These are phyloP conservation scores for Poecilia gillii DNA, from an alignment of 2,797 vertebrate genomes.

Conservation along the genomic window DNA sequence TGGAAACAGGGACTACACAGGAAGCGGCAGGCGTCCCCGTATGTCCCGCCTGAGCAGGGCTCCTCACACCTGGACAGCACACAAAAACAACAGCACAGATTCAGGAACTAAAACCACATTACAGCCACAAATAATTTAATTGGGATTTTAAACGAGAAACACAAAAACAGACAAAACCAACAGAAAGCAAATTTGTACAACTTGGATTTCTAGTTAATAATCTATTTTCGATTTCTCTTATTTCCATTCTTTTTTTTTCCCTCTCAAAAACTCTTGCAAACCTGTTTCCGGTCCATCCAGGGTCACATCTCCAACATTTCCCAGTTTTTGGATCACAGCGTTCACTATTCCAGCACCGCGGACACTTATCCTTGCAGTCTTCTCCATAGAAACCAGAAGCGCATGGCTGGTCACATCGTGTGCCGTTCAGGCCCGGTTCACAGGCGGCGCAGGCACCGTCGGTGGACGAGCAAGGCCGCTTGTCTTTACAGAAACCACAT, in stretches of 20 bases:
- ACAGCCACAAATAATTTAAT: neutral
- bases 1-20: conserved; percentile 84
- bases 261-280: conserved; percentile 46
- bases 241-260: neutral
- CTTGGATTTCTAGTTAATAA: neutral
- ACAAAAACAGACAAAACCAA: neutral
- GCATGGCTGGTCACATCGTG: conserved; percentile 85
- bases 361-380: conserved; percentile 83
- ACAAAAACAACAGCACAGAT: conserved; percentile 2
- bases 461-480: conserved; percentile 78
- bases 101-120: neutral
- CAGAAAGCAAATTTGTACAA: neutral
- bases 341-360: conserved; percentile 81
- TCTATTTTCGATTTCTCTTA: neutral
- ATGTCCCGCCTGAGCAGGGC: conserved; percentile 82
- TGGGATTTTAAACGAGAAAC: neutral
- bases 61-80: conserved; percentile 85
- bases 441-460: conserved; percentile 88
- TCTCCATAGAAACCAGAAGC: conserved; percentile 81
- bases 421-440: conserved; percentile 89
- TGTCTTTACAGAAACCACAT: conserved; percentile 84
- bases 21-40: conserved; percentile 85
- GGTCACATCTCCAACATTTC: conserved; percentile 84
- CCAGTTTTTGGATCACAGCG: conserved; percentile 84
- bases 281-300: conserved; percentile 89